Conservation (phyloP, 2,888 invertebrate species). For the Steinernema carpocapsae region DNA sequence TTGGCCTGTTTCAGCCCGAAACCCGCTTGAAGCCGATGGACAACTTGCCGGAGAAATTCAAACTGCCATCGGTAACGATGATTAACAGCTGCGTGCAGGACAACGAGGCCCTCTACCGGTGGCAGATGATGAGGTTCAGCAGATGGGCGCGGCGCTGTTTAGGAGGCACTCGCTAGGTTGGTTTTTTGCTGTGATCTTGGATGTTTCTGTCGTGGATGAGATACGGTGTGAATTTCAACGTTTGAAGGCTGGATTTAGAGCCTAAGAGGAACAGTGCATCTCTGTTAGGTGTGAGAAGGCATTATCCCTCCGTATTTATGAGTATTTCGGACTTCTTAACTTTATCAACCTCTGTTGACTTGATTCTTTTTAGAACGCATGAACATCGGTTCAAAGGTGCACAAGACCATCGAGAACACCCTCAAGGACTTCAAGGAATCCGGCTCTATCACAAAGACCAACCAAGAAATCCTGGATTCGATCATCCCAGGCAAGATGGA, state of each 20-base stretch:
- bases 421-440: slow-evolving; percentile 31
- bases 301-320: too few species aligned
- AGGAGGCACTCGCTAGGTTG: too few species aligned
- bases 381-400: slow-evolving; percentile 33
- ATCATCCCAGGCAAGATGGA: slow-evolving; percentile 8
- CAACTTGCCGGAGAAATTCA: not conserved
- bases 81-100: not conserved
- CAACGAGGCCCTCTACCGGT: slow-evolving; percentile 36
- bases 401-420: slow-evolving; percentile 37
- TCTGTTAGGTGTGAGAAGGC: too few species aligned
- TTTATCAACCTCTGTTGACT: too few species aligned
- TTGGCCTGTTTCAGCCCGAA: slow-evolving; percentile 21
- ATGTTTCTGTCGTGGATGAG: too few species aligned
- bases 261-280: too few species aligned
- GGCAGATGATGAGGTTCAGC: slow-evolving; percentile 34
- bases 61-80: slow-evolving; percentile 37
- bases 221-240: too few species aligned
- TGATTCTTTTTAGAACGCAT: slow-evolving; percentile 29
- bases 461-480: slow-evolving; percentile 33
- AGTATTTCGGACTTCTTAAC: too few species aligned
- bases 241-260: too few species aligned
- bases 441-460: slow-evolving; percentile 33
- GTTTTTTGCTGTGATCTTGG: too few species aligned
- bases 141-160: slow-evolving; percentile 30
- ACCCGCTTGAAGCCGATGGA: not conserved